Evolutionary conservation across 2,113 vertebrate species (phyloP).

Genomic region (human (Homo sapiens)): DNA sequence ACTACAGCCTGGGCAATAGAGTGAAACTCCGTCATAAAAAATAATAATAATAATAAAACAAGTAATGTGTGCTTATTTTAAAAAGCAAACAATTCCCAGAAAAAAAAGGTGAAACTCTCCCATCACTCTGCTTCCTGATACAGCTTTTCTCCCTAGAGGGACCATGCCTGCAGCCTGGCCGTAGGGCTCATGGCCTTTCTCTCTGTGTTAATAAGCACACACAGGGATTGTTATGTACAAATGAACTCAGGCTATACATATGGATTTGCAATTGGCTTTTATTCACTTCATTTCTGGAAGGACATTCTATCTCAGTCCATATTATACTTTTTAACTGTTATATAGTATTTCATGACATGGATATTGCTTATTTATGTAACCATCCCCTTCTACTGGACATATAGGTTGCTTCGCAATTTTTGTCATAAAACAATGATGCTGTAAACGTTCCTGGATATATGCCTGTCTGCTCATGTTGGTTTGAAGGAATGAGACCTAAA

Average conservation of each 20-base stretch:
- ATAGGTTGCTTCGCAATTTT: background rate
- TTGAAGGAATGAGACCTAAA: background rate
- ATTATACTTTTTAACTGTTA: background rate
- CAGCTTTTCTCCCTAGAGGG: background rate
- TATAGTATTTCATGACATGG: background rate
- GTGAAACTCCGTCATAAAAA: too few relatives aligned
- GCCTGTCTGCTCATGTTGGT: background rate
- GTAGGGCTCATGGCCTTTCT: background rate
- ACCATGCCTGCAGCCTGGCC: background rate
- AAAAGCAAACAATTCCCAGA: conserved; percentile 17
- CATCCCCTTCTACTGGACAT: background rate
- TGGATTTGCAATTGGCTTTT: conserved; percentile 21
- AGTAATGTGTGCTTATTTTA: background rate
- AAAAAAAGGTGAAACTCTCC: background rate
- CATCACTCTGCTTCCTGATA: background rate
- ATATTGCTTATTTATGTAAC: background rate
- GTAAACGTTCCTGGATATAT: background rate
- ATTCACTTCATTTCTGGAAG: conserved; percentile 30
- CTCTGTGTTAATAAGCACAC: background rate
- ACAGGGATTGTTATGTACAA: background rate
- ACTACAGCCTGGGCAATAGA: too few relatives aligned
- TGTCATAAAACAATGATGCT: background rate
- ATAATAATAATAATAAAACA: background rate
- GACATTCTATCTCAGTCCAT: background rate
- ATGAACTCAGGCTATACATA: background rate